These are phyloP conservation scores for Aythya baeri DNA, from an alignment of 2,113 vertebrate species.

Conservation along the genomic window DNA sequence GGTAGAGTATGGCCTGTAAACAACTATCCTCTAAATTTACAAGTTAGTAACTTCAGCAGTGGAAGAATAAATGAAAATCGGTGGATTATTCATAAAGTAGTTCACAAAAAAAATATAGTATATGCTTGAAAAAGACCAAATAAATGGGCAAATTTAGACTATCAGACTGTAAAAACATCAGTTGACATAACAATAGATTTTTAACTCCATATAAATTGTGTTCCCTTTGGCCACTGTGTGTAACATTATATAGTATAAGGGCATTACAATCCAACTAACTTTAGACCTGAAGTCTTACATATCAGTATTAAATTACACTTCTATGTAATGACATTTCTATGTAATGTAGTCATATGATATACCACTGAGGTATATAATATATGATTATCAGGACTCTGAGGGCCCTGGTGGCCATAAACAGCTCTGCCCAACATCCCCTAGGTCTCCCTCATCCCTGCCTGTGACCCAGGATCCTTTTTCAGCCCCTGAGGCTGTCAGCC, in stretches of 20 bases:
- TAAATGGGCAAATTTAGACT: not conserved
- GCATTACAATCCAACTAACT: not conserved
- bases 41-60: not conserved
- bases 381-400: not conserved
- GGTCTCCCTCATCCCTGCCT: not conserved
- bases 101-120: not conserved
- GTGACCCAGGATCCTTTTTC: not conserved
- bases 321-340: too few species aligned
- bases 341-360: not conserved
- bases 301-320: not conserved
- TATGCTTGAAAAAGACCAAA: not conserved
- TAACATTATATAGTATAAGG: not conserved
- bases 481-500: not conserved
- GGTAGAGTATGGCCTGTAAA: not conserved
- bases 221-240: not conserved
- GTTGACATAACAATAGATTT: not conserved
- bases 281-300: not conserved
- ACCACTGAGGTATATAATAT: not conserved
- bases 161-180: not conserved
- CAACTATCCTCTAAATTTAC: not conserved
- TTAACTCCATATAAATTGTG: not conserved
- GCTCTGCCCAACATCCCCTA: accelerated
- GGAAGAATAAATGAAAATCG: not conserved
- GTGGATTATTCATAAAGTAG: not conserved
- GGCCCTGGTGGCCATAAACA: not conserved